Conservation (phyloP, 2,888 invertebrate species). For the Cataglyphis cursor region DNA sequence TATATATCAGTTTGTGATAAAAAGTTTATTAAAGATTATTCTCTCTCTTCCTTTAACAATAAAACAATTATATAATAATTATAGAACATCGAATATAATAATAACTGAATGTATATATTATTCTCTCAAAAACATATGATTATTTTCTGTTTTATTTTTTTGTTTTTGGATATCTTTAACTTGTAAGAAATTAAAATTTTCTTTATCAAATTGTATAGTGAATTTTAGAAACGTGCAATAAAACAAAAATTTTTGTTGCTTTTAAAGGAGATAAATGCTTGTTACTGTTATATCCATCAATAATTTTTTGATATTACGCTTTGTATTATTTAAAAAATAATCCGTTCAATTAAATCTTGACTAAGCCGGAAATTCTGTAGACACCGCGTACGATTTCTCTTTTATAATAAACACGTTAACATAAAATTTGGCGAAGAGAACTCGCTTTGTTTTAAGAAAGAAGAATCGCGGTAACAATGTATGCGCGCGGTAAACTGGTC, state of each 20-base stretch:
- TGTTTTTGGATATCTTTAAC: neutral
- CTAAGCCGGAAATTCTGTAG: neutral
- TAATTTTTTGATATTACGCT: neutral
- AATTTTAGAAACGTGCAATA: neutral
- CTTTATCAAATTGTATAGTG: neutral
- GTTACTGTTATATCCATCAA: neutral
- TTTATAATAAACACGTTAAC: neutral
- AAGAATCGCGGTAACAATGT: conserved; percentile 15
- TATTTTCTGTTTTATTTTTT: neutral
- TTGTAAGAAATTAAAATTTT: neutral
- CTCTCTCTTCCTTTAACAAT: neutral
- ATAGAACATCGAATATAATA: neutral
- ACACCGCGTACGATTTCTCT: neutral
- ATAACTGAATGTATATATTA: conserved; percentile 32
- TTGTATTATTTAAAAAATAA: neutral
- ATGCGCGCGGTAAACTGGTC: neutral
- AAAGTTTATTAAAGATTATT: neutral
- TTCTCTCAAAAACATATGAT: neutral
- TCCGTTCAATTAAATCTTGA: neutral
- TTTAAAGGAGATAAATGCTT: neutral
- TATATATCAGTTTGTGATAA: neutral
- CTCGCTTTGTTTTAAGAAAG: neutral
- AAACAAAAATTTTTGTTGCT: neutral
- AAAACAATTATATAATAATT: neutral
- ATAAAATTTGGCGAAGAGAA: neutral